phyloP scores from a whole-genome alignment of 2,888 invertebrate genomes.

The Opisthograptis luteolata region DNA sequence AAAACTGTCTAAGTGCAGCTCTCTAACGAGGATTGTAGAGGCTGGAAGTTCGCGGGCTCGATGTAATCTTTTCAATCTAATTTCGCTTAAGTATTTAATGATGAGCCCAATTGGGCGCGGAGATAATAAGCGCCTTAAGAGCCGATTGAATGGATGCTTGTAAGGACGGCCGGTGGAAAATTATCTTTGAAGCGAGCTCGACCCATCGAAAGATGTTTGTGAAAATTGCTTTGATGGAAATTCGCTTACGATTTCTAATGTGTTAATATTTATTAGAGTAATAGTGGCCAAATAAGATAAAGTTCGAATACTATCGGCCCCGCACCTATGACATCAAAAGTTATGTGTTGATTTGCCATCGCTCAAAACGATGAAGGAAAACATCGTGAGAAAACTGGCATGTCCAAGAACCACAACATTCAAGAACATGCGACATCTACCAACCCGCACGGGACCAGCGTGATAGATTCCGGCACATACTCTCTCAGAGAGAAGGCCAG shows the following conservation, averaged over 20 bases:
- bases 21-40: conserved; percentile 13
- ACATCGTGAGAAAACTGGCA: too few relatives aligned
- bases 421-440: too few relatives aligned
- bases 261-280: neutral
- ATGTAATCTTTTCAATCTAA: conserved; percentile 41
- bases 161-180: conserved; percentile 10
- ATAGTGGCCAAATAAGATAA: too few relatives aligned
- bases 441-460: too few relatives aligned
- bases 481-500: too few relatives aligned
- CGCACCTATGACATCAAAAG: too few relatives aligned
- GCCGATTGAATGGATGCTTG: conserved; percentile 21
- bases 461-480: too few relatives aligned
- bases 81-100: conserved; percentile 31
- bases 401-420: too few relatives aligned
- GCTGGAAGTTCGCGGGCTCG: conserved; percentile 14
- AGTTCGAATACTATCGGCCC: too few relatives aligned
- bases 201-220: conserved; percentile 4
- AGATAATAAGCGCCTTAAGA: conserved; percentile 31
- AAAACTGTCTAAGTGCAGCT: conserved; percentile 32
- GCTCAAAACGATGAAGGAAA: too few relatives aligned
- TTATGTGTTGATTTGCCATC: too few relatives aligned
- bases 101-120: conserved; percentile 33
- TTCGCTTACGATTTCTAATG: neutral
- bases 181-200: conserved; percentile 7
- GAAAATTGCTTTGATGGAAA: conserved; percentile 4